phyloP scores from a whole-genome alignment of 2,797 vertebrate species.

The Chiloscyllium punctatum region DNA sequence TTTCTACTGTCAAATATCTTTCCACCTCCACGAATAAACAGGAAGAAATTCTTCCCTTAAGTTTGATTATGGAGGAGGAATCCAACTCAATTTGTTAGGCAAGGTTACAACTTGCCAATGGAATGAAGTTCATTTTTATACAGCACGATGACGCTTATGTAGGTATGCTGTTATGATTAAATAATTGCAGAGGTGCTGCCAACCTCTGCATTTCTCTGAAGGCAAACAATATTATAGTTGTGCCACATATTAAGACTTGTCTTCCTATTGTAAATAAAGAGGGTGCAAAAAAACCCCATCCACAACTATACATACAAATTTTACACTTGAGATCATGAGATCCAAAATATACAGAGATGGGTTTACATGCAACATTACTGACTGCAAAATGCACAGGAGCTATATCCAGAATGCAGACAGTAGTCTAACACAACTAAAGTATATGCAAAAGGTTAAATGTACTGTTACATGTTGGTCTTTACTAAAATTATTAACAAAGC shows the following conservation, averaged over 20 bases:
- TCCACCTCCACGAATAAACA: not conserved
- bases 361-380: not conserved
- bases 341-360: not conserved
- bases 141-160: not conserved
- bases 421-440: not conserved
- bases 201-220: not conserved
- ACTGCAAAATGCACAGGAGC: not conserved
- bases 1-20: not conserved
- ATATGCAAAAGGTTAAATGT: not conserved
- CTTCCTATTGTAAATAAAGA: not conserved
- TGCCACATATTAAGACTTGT: not conserved
- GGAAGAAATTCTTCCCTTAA: not conserved
- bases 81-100: not conserved
- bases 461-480: not conserved
- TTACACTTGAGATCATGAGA: not conserved
- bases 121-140: not conserved
- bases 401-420: not conserved
- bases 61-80: not conserved
- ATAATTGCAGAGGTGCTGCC: too few relatives aligned
- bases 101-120: not conserved
- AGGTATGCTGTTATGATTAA: not conserved
- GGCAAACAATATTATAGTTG: not conserved
- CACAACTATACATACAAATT: not conserved
- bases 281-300: not conserved
- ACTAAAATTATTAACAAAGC: not conserved